Conservation (phyloP, 2,113 vertebrate species). For the Crocuta crocuta region DNA sequence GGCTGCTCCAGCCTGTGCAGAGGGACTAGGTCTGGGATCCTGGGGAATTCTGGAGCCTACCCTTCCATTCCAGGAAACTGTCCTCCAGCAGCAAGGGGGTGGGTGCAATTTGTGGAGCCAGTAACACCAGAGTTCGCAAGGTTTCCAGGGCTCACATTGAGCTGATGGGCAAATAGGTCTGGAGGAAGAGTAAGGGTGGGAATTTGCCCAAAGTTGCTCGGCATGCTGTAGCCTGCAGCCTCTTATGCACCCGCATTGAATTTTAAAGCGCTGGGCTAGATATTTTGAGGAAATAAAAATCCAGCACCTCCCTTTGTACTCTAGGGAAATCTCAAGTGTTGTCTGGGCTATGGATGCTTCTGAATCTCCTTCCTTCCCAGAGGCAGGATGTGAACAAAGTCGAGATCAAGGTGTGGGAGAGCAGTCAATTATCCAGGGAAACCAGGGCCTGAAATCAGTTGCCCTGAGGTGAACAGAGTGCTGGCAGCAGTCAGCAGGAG, state of each 20-base stretch:
- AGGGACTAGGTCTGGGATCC: background rate
- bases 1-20: background rate
- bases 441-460: background rate
- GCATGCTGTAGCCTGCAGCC: background rate
- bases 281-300: conserved; percentile 13
- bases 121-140: background rate
- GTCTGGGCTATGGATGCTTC: background rate
- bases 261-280: background rate
- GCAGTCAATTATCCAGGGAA: background rate
- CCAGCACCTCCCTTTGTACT: background rate
- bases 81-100: background rate
- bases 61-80: background rate
- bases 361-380: conserved; percentile 4
- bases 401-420: background rate
- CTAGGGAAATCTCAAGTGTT: background rate
- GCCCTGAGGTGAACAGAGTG: background rate
- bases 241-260: background rate
- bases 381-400: background rate
- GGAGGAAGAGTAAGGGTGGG: background rate
- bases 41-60: background rate
- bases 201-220: background rate
- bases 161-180: background rate
- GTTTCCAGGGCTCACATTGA: background rate
- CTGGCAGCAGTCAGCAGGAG: background rate
- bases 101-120: background rate